phyloP scores from a whole-genome alignment of 2,113 vertebrate genomes.

The Neogobius melanostomus region DNA sequence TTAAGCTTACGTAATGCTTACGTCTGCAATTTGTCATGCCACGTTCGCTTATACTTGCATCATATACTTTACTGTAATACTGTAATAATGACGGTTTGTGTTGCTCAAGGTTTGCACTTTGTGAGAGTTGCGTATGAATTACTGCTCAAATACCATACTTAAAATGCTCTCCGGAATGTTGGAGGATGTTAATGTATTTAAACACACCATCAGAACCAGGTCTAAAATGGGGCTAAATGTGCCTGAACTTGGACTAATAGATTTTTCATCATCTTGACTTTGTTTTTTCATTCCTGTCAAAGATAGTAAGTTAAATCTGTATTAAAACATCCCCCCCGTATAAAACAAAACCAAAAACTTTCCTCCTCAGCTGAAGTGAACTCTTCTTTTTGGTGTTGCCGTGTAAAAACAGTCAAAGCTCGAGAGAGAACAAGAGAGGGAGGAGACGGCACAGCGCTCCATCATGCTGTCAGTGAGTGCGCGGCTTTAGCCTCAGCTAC shows the following conservation, averaged over 20 bases:
- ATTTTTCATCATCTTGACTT: neutral
- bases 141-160: too few relatives aligned
- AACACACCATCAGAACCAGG: too few relatives aligned
- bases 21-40: neutral
- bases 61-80: neutral
- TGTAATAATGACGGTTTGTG: too few relatives aligned
- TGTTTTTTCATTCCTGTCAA: neutral
- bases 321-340: neutral
- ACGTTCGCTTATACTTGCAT: neutral
- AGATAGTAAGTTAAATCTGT: neutral
- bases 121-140: too few relatives aligned
- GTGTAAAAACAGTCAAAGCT: constrained; percentile 37
- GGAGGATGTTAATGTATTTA: too few relatives aligned
- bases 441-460: constrained; percentile 61
- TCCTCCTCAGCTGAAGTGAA: constrained; percentile 39
- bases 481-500: constrained; percentile 54
- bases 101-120: too few relatives aligned
- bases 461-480: constrained; percentile 77
- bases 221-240: too few relatives aligned
- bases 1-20: neutral
- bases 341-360: neutral
- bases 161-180: too few relatives aligned
- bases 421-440: constrained; percentile 16
- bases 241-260: too few relatives aligned
- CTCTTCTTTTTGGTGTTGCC: constrained; percentile 37